Base-by-base conservation (phyloP, 2,888 invertebrate species). In the Drosophila mettleri region DNA sequence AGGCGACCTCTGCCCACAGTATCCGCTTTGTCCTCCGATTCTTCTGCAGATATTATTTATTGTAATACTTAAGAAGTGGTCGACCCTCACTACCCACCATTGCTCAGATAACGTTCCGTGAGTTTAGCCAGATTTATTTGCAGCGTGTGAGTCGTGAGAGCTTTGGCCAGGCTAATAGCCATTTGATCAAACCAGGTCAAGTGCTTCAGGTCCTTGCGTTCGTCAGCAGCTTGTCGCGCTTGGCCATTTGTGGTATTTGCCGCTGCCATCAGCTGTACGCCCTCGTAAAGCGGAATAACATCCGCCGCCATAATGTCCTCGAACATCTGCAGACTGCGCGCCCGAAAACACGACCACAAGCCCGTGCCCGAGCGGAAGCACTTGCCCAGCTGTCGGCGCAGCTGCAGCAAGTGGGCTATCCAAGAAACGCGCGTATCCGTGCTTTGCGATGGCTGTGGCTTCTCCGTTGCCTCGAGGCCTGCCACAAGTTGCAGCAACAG, bases 71-170 rank as follows among this genome's bases (percentile, higher is more conserved):
- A 5, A 2, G 12, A 1, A 8, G 2, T 7, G 8, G 1, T 2
- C 10, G 3, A 18, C 12, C 2, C 18, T 3, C 12, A 3, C 18
- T 29, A 45, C 76, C n/a, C 48, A 72, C 72, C 69, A 5, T 63
- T 58, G 53, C 67, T 41, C 24, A 89, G 39, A 48, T 82, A 89
- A 2, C 88, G 73, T 22, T 89, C 84, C 0, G 90, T 80, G 3
- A 91, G 20, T 49, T 90, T 80, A 8, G 93, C 93, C 59, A 95
- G 91, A 78, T 95, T 94, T 65, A 96, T 93, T 91, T 95, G 95
- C 62, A 96, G 91, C 10, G 94, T 94, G 86, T 95, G 95, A 2
- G 95, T 95, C 43, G 93, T 93, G 8, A 95, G 92, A 14, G 94
- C 93, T 80, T 93, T 93, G 0, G 93, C 93, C 91, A 95, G 91